A percentile compares a stretch with the other conserved stretches of the same genome.
Evolutionary conservation across 2,797 vertebrate genomes (phyloP).

Genomic region (Microtus obscurus): DNA sequence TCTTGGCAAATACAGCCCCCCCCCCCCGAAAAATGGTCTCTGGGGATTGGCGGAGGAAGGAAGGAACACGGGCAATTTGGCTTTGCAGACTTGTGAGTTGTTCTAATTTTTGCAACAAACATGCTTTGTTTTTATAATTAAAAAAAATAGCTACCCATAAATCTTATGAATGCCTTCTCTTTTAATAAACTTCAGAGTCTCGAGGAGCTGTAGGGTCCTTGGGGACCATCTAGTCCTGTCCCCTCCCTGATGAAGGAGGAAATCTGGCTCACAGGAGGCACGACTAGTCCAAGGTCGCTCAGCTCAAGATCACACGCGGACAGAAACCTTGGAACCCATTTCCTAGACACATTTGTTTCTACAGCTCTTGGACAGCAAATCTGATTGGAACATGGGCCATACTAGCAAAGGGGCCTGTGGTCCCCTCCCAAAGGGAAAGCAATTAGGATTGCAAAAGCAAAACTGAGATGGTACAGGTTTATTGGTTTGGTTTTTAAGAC

Average conservation of each 20-base stretch:
- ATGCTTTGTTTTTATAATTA: constrained; percentile 46
- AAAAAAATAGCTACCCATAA: not conserved
- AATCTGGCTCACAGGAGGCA: not conserved
- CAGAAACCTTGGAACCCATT: not conserved
- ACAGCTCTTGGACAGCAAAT: not conserved
- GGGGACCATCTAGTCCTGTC: not conserved
- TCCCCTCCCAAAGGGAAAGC: constrained; percentile 6
- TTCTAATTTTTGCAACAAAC: constrained; percentile 18
- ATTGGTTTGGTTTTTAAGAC: not conserved
- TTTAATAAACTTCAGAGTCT: not conserved
- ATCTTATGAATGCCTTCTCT: constrained; percentile 21
- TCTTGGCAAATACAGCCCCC: not conserved
- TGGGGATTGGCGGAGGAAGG: not conserved
- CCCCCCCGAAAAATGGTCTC: not conserved
- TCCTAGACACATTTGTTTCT: constrained; percentile 6
- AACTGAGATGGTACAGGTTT: not conserved
- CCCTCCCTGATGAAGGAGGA: not conserved
- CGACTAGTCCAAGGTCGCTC: not conserved
- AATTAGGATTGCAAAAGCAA: not conserved
- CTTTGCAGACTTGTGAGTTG: constrained; percentile 34
- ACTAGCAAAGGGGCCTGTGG: not conserved
- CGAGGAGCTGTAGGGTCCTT: not conserved
- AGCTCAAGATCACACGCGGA: not conserved
- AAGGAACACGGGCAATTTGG: not conserved
- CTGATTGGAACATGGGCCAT: not conserved